phyloP scores from a whole-genome alignment of 1,140 invertebrate species.

The Colletes gigas region DNA sequence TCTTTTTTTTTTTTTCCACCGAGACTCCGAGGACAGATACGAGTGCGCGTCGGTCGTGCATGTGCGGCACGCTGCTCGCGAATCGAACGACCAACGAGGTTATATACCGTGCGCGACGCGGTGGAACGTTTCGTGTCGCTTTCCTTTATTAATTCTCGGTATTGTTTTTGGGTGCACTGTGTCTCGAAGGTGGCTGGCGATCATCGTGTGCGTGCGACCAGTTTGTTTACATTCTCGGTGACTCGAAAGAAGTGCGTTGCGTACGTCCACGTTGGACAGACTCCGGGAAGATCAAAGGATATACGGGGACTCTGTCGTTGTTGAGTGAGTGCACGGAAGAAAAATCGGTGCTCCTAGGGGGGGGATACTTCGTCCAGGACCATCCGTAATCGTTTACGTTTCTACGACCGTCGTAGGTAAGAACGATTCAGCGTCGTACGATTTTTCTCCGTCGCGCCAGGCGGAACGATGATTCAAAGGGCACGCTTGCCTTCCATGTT shows the following conservation, averaged over 20 bases:
- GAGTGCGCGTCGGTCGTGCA: constrained; percentile 5
- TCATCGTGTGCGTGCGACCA: neutral
- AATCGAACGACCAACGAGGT: neutral
- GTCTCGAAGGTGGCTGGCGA: neutral
- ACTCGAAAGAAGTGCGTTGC: neutral
- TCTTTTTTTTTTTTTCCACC: neutral
- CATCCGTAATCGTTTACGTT: neutral
- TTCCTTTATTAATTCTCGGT: neutral
- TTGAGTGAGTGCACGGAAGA: constrained; percentile 29
- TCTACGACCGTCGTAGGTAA: constrained; percentile 13
- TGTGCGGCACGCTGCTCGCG: neutral
- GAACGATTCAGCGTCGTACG: neutral
- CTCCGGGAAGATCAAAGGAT: neutral
- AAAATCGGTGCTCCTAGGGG: constrained; percentile 12
- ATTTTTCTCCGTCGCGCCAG: neutral
- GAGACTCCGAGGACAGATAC: neutral
- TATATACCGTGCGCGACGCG: constrained; percentile 13
- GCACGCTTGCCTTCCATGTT: neutral
- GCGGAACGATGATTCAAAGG: neutral
- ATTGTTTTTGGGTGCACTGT: neutral
- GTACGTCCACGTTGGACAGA: neutral
- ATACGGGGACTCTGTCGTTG: constrained; percentile 5
- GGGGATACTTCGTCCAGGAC: neutral
- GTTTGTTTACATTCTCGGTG: constrained; percentile 37
- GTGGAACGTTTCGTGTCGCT: neutral